Evolutionary conservation across 1,140 invertebrate genomes (phyloP), one percentile per base, ranked within the genome.

Genomic region (Palaemon carinicauda): DNA sequence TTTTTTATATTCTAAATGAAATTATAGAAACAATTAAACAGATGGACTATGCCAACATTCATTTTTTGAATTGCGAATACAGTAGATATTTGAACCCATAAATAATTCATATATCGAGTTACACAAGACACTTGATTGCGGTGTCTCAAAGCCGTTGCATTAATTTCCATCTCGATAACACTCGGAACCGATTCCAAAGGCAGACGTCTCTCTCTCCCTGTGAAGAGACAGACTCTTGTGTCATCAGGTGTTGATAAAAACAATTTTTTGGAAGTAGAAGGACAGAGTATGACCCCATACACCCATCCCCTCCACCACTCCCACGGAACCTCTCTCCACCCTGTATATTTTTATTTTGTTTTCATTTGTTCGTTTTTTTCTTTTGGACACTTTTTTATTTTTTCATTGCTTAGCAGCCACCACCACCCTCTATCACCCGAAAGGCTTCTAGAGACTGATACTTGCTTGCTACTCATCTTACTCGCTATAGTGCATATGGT

Each of bases 401-500:
- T 51, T 79, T 31, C 24, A 56, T 79, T 78, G 41, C 41, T 69
- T 65, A 80, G 82, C 41, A 41, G 41, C 41, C 41, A 9, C 41
- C 41, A 41, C 78, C 52, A 65, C 53, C 75, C 81, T 53, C 65
- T 50, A 50, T 80, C 75, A 69, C 29, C 82, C 14, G 74, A 71
- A 15, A 24, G 69, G 78, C 78, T 89, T 87, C 78, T 83, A 65
- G 71, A 87, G 80, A 54, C 54, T 78, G 33, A 65, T 78, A 78
- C 86, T 79, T 83, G 79, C 83, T 78, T 88, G 65, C 56, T 82
- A 82, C 54, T 89, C 56, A 65, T 60, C 79, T 81, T 53, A 51
- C 75, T 85, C 27, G 77, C 75, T 52, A 50, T 85, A 51, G 50
- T 89, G 69, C 86, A 82, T 82, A 33, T 82, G 27, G 53, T 87